Evolutionary conservation across 2,888 invertebrate species (phyloP).

Genomic region (Pterostichus madidus): DNA sequence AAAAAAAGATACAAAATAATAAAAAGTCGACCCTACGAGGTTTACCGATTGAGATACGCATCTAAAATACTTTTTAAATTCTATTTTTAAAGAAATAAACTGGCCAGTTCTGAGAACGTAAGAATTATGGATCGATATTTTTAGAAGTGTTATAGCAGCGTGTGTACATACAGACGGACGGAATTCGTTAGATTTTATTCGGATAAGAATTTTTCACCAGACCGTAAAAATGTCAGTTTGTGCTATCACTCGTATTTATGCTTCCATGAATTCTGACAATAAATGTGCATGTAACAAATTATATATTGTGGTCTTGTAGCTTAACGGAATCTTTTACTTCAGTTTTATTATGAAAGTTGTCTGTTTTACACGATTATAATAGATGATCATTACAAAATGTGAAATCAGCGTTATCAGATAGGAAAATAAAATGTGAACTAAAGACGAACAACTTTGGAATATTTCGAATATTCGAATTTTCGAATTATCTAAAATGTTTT

Average conservation of each 20-base stretch:
- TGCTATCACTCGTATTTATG: not conserved
- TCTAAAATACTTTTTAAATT: constrained; percentile 62
- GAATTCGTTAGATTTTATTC: constrained; percentile 52
- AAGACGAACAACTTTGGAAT: too few relatives aligned
- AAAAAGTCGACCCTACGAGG: not conserved
- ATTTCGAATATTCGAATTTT: too few relatives aligned
- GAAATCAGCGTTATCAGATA: too few relatives aligned
- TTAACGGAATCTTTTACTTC: too few relatives aligned
- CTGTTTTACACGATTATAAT: too few relatives aligned
- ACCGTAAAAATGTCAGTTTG: constrained; percentile 49
- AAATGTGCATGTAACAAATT: not conserved
- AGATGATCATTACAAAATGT: too few relatives aligned
- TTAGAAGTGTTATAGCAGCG: constrained; percentile 52
- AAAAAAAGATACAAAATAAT: constrained; percentile 41
- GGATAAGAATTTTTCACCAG: constrained; percentile 55
- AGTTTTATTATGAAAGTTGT: too few relatives aligned
- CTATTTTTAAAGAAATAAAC: constrained; percentile 57
- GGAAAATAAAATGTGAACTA: too few relatives aligned
- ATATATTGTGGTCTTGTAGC: too few relatives aligned
- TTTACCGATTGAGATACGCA: constrained; percentile 51
- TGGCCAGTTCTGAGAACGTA: constrained; percentile 54
- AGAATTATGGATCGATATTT: constrained; percentile 62
- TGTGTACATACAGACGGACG: not conserved
- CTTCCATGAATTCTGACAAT: constrained; percentile 2
- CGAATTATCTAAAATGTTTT: too few relatives aligned